These are phyloP conservation scores for Oryzias melastigma DNA, from an alignment of 2,113 vertebrate genomes.

Conservation along the genomic window DNA sequence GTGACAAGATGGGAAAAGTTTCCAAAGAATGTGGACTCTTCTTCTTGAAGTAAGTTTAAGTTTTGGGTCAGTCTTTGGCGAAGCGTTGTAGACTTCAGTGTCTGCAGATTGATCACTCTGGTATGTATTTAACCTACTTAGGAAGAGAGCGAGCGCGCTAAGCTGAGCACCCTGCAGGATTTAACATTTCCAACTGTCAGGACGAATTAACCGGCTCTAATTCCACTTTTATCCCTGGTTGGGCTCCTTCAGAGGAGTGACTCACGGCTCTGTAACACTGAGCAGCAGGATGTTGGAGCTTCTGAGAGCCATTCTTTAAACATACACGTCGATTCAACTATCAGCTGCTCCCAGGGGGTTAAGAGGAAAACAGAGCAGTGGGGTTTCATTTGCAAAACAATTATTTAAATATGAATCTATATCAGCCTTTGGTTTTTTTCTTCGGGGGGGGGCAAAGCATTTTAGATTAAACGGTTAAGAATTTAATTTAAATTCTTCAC, in stretches of 20 bases:
- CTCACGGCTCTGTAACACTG: conserved; percentile 56
- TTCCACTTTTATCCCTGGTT: conserved; percentile 67
- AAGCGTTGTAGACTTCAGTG: conserved; percentile 32
- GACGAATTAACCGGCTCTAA: conserved; percentile 70
- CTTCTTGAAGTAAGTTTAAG: neutral
- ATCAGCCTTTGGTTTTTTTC: conserved; percentile 4
- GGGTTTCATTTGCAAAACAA: conserved; percentile 24
- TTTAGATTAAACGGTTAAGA: too few species aligned
- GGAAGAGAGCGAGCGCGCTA: conserved; percentile 53
- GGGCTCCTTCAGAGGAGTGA: conserved; percentile 57
- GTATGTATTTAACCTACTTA: conserved; percentile 72
- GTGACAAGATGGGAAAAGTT: too few species aligned
- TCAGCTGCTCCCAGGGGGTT: conserved; percentile 48
- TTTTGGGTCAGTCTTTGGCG: conserved; percentile 37
- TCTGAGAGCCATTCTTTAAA: conserved; percentile 56
- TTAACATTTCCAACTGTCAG: conserved; percentile 74
- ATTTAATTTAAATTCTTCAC: too few species aligned
- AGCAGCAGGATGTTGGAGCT: conserved; percentile 54
- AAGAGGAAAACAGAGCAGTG: conserved; percentile 7
- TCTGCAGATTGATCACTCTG: conserved; percentile 63
- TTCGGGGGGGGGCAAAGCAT: too few species aligned
- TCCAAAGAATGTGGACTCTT: too few species aligned
- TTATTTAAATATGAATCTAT: conserved; percentile 15
- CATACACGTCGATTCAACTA: conserved; percentile 55
- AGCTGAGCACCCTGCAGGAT: conserved; percentile 72